phyloP scores from a whole-genome alignment of 2,888 invertebrate genomes.

The Elmis aenea region DNA sequence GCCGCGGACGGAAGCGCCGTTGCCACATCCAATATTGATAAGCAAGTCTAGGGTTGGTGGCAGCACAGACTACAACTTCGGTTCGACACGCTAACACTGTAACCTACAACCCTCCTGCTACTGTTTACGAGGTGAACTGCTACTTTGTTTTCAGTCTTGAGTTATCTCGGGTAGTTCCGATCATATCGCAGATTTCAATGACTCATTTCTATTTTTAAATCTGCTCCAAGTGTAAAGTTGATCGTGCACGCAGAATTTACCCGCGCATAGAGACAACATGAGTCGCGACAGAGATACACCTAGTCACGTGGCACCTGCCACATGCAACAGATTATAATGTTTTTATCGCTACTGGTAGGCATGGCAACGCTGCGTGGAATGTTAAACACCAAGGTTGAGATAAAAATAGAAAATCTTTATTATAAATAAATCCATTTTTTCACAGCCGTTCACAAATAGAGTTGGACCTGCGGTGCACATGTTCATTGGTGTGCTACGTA shows the following conservation, averaged over 20 bases:
- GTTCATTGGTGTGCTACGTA: conserved; percentile 5
- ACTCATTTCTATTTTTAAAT: conserved; percentile 20
- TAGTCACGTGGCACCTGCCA: conserved; percentile 26
- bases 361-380: conserved; percentile 42
- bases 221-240: conserved; percentile 10
- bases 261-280: conserved; percentile 7
- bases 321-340: conserved; percentile 39
- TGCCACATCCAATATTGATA: conserved; percentile 32
- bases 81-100: conserved; percentile 6
- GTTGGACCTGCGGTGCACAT: conserved; percentile 15
- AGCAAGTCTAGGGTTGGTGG: conserved; percentile 4
- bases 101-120: too few species aligned
- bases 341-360: conserved; percentile 33
- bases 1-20: conserved; percentile 34
- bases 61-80: conserved; percentile 3
- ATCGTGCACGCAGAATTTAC: conserved; percentile 14
- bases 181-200: conserved; percentile 20
- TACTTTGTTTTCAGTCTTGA: conserved; percentile 15
- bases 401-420: conserved; percentile 47
- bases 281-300: conserved; percentile 11
- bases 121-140: too few species aligned
- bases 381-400: conserved; percentile 45
- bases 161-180: conserved; percentile 14
- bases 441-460: conserved; percentile 37
- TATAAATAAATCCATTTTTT: conserved; percentile 46